Base-by-base conservation (phyloP, 2,113 vertebrate species). In the Nycticorax nycticorax region DNA sequence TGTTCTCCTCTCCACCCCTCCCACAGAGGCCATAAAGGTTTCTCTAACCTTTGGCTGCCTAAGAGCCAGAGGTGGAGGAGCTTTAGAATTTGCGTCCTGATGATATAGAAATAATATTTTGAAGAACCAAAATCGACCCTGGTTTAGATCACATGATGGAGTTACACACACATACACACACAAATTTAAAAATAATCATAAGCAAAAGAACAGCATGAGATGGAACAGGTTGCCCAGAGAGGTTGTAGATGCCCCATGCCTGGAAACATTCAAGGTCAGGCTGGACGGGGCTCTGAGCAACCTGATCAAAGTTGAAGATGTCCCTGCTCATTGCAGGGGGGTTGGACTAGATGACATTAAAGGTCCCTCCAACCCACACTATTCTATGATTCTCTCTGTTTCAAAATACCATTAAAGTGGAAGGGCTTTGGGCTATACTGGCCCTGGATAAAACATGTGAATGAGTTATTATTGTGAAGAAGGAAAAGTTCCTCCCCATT, bases 361-460 rank as follows among this genome's bases (percentile, higher is more conserved):
- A 53, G 1, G 13, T 26, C 13, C 19, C 15, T 85, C 12, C 14
- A 68, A 48, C 14, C 3, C 9, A 79, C 66, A 35, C 5, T 6
- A 5, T 28, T 28, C n/a, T 30, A 21, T 20, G 6, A 41, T 41
- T 41, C 41, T 75, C 27, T 47, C 30, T 75, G 30, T 72, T 95
- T 93, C 39, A 73, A 67, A 94, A 52, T 45, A 39, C 85, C 57
- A 68, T 93, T 92, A 80, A 93, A 89, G 53, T 66, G n/a, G n/a
- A 88, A 95, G 37, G 50, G 52, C 84, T 76, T 91, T 57, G 22
- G 74, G 74, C 81, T 85, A 68, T 18, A 13, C 48, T 62, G 67
- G 72, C 76, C 47, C 76, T 50, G 45, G 67, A 74, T 88, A 77
- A 83, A 92, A 66, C 50, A 83, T 3, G 3, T 50, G 71, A 91